These are phyloP conservation scores for Cyprinella venusta DNA, from an alignment of 2,797 vertebrate genomes.

Conservation along the genomic window DNA sequence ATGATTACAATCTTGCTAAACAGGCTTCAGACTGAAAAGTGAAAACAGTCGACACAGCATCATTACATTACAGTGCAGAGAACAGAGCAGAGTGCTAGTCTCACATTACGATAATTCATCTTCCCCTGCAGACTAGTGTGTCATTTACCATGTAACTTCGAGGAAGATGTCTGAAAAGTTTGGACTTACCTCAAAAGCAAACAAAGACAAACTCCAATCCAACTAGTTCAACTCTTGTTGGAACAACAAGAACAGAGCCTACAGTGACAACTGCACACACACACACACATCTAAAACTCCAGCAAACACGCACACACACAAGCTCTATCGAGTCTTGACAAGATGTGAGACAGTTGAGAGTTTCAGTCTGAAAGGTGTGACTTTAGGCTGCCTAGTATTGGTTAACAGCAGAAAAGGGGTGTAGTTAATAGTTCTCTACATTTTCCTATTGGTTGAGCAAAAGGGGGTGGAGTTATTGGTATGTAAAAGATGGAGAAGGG, in stretches of 20 bases:
- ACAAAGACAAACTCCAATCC: constrained; percentile 50
- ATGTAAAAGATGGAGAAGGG: constrained; percentile 63
- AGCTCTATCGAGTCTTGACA: constrained; percentile 68
- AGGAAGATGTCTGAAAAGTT: constrained; percentile 38
- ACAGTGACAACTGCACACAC: constrained; percentile 33
- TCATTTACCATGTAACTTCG: not conserved
- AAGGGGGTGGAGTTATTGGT: constrained; percentile 53
- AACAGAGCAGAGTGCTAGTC: constrained; percentile 8
- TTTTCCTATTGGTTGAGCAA: constrained; percentile 67
- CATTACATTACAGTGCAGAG: constrained; percentile 55
- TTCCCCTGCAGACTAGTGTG: not conserved
- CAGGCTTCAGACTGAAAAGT: constrained; percentile 42
- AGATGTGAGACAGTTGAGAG: constrained; percentile 69
- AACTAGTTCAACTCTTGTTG: constrained; percentile 53
- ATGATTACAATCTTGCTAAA: constrained; percentile 58
- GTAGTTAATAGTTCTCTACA: constrained; percentile 58
- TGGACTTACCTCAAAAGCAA: constrained; percentile 75
- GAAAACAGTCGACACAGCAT: constrained; percentile 62
- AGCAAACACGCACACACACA: constrained; percentile 46
- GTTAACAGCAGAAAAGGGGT: constrained; percentile 66
- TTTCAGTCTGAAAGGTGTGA: constrained; percentile 77
- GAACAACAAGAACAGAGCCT: constrained; percentile 39
- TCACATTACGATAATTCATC: not conserved
- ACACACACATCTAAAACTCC: not conserved
- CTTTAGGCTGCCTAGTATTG: constrained; percentile 70